These are phyloP conservation scores for Sebastes matsubarae DNA, from an alignment of 2,797 vertebrate species.

Conservation along the genomic window DNA sequence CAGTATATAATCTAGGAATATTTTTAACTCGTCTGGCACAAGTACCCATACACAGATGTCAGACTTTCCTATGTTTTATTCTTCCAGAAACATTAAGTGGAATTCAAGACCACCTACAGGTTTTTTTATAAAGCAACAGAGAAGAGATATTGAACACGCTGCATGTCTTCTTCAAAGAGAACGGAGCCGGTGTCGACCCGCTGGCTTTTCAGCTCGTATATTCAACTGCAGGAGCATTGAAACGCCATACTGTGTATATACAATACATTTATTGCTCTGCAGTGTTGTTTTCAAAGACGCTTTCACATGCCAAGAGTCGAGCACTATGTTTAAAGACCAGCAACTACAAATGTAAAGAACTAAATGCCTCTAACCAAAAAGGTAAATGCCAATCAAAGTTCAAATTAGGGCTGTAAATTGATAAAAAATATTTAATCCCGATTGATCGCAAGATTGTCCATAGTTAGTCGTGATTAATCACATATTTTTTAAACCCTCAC, in stretches of 20 bases:
- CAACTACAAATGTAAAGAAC: neutral
- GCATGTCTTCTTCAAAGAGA: constrained; percentile 42
- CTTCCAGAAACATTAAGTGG: constrained; percentile 41
- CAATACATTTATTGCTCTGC: neutral
- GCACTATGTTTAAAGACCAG: neutral
- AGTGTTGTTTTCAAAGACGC: neutral
- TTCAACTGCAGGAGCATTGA: neutral
- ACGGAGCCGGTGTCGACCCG: neutral
- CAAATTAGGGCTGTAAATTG: neutral
- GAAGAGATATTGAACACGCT: constrained; percentile 12
- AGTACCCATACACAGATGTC: constrained; percentile 16
- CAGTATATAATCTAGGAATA: constrained; percentile 30
- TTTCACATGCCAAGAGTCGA: neutral
- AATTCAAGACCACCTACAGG: constrained; percentile 39
- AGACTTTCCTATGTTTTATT: constrained; percentile 54
- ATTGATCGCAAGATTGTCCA: no score
- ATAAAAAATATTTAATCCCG: no score
- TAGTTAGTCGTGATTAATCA: no score
- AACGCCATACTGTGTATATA: neutral
- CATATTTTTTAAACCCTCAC: no score
- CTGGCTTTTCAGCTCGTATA: neutral
- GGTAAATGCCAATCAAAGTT: neutral
- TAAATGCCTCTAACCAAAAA: neutral
- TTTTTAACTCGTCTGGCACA: constrained; percentile 52
- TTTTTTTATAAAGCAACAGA: constrained; percentile 23